Evolutionary conservation across 2,888 invertebrate genomes (phyloP).

Genomic region (Trileptium ribeirensis): DNA sequence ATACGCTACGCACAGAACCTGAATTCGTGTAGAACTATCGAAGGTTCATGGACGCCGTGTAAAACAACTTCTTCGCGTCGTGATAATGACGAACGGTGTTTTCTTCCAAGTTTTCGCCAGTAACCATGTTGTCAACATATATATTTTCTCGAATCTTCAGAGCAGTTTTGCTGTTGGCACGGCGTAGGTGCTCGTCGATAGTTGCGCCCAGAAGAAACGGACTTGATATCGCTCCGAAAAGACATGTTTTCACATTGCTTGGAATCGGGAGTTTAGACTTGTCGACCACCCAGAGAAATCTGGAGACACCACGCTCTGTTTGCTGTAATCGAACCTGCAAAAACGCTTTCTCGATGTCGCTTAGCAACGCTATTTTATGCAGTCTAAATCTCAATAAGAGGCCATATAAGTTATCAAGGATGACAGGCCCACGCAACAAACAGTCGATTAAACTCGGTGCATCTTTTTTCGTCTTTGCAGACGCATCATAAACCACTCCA

Average conservation of each 20-base stretch:
- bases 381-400: constrained; percentile 30
- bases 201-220: constrained; percentile 34
- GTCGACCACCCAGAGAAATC: not conserved
- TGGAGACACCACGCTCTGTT: constrained; percentile 27
- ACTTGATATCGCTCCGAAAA: constrained; percentile 32
- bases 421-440: constrained; percentile 29
- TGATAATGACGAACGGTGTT: not conserved
- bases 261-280: not conserved
- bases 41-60: no score
- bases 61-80: not conserved
- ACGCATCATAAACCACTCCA: constrained; percentile 39
- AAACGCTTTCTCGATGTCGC: constrained; percentile 24
- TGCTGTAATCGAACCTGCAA: constrained; percentile 30
- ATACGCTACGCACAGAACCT: no score
- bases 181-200: constrained; percentile 25
- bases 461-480: constrained; percentile 19
- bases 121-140: constrained; percentile 7
- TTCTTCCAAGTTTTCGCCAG: not conserved
- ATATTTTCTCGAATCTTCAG: not conserved
- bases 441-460: constrained; percentile 31
- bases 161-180: not conserved
- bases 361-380: constrained; percentile 24
- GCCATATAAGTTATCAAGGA: constrained; percentile 25
- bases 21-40: no score
- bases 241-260: constrained; percentile 29